phyloP scores from a whole-genome alignment of 2,797 vertebrate species.

The Pseudochromis fuscus region DNA sequence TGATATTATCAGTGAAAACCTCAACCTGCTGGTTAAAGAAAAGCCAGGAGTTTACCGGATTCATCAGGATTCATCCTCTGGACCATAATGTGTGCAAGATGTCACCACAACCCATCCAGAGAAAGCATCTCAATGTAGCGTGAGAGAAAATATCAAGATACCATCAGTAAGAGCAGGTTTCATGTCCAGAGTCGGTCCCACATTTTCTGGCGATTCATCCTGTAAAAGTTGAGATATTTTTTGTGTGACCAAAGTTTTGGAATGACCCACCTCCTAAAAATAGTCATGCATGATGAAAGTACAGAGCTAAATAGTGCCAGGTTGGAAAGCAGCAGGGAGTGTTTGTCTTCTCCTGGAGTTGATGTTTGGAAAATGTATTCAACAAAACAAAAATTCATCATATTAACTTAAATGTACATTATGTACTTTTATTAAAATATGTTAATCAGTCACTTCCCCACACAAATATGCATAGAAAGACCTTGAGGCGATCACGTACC shows the following conservation, averaged over 20 bases:
- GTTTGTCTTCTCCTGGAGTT: background rate
- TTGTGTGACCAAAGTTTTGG: background rate
- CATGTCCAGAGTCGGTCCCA: background rate
- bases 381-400: conserved; percentile 50
- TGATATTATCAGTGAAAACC: too few relatives aligned
- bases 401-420: conserved; percentile 71
- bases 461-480: conserved; percentile 71
- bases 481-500: conserved; percentile 59
- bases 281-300: conserved; percentile 8
- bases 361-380: conserved; percentile 2
- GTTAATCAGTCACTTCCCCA: conserved; percentile 69
- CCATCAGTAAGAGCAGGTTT: background rate
- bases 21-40: background rate
- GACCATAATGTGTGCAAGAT: background rate
- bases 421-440: conserved; percentile 80
- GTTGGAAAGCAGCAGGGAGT: conserved; percentile 1
- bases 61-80: background rate
- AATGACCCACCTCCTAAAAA: background rate
- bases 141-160: background rate
- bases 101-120: too few relatives aligned
- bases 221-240: background rate
- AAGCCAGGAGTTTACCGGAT: too few relatives aligned
- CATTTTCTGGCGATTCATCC: background rate
- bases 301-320: conserved; percentile 1
- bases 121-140: background rate